These are phyloP conservation scores for Cheilosia scutellata DNA, from an alignment of 2,888 invertebrate species.

Conservation along the genomic window DNA sequence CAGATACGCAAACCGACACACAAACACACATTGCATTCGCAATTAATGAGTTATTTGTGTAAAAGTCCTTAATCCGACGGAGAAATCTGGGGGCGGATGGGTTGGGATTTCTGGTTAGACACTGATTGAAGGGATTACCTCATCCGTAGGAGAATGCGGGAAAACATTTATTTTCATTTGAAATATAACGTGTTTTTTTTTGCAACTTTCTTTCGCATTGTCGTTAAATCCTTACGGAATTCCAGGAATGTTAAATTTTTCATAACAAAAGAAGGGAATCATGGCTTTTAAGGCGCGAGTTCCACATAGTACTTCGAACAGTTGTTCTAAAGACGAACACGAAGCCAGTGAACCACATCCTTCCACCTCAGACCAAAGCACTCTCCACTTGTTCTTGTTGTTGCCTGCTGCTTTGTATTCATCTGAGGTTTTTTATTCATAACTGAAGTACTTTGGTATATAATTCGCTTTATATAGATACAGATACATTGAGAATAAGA, in stretches of 20 bases:
- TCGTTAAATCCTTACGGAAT: constrained; percentile 1
- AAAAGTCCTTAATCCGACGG: constrained; percentile 32
- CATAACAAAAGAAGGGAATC: no score
- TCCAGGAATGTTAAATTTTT: not conserved
- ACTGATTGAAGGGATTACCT: constrained; percentile 23
- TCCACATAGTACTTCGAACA: no score
- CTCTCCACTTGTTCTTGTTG: not conserved
- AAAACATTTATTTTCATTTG: not conserved
- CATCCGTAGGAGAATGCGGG: not conserved
- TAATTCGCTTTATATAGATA: not conserved
- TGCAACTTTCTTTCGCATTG: not conserved
- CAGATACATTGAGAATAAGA: not conserved
- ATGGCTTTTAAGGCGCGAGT: no score
- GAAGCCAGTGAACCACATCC: not conserved
- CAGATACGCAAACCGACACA: not conserved
- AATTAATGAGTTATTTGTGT: constrained; percentile 61
- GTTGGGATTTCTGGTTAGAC: not conserved
- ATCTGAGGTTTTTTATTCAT: constrained; percentile 5
- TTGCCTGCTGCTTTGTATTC: not conserved
- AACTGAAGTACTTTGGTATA: not conserved
- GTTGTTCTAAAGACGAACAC: not conserved
- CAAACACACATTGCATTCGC: constrained; percentile 30
- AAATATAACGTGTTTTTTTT: not conserved
- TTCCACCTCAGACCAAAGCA: not conserved
- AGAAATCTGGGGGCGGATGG: not conserved